These are phyloP conservation scores for Drosophila littoralis DNA, from an alignment of 1,140 invertebrate species.

Conservation along the genomic window DNA sequence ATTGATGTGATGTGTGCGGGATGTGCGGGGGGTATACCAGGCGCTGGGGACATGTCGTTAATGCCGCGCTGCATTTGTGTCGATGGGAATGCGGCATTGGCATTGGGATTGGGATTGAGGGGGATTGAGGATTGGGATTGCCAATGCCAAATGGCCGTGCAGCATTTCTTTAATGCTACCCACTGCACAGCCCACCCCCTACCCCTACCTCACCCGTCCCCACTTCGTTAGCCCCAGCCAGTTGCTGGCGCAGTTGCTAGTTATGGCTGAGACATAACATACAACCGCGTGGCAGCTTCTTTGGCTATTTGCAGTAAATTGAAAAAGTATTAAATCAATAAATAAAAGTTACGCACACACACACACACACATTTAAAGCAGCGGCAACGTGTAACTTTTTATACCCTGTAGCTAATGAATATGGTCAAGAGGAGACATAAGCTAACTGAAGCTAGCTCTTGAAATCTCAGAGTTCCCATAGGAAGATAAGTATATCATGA, in stretches of 20 bases:
- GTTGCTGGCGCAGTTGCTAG: slow-evolving; percentile 44
- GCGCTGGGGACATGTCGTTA: slow-evolving; percentile 58
- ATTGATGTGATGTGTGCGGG: not conserved
- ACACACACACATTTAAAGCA: slow-evolving; percentile 2
- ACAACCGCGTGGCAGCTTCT: slow-evolving; percentile 49
- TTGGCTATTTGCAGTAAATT: slow-evolving; percentile 81
- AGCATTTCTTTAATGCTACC: slow-evolving; percentile 47
- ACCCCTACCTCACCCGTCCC: no score
- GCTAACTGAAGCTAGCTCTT: no score
- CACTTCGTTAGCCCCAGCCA: no score
- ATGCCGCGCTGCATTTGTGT: slow-evolving; percentile 54
- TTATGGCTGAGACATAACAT: slow-evolving; percentile 54
- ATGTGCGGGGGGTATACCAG: not conserved
- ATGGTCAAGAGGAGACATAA: not conserved
- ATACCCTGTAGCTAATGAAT: not conserved
- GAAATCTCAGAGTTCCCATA: no score
- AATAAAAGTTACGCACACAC: slow-evolving; percentile 74
- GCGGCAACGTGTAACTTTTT: not conserved
- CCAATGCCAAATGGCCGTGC: slow-evolving; percentile 42
- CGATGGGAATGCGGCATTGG: slow-evolving; percentile 44
- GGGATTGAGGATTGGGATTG: slow-evolving; percentile 24
- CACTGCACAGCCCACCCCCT: not conserved
- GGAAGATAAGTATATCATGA: no score
- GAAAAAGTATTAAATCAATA: slow-evolving; percentile 82
- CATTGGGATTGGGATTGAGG: slow-evolving; percentile 7